Base-by-base conservation (phyloP, 2,888 invertebrate species). In the Drosophila subsilvestris region DNA sequence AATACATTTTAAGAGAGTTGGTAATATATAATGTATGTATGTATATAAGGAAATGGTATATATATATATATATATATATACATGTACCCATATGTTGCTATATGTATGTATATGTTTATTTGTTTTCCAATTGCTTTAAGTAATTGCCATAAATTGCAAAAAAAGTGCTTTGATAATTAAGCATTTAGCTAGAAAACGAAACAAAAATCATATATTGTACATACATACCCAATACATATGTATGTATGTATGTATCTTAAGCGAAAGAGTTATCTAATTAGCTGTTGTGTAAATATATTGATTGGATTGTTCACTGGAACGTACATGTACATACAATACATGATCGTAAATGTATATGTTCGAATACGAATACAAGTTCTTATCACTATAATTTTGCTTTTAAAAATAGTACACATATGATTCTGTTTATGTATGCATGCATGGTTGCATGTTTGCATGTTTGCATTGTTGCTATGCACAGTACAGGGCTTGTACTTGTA, bases 121-220 rank as follows among this genome's bases (percentile, higher is more conserved):
- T 42, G 42, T 12, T 58, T 50, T 50, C 18, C 57, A 53, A 63
- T 73, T 71, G 54, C 72, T 53, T 72, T 43, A 57, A 27, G 32
- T 54, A 71, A 63, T 71, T 63, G 71, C 69, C 55, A 65, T 17
- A 68, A 37, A 54, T 63, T 42, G 54, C 51, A 58, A 59, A 18
- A 17, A 54, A 47, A 27, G 45, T 57, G 44, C 53, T 51, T 69
- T 50, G 56, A 66, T 27, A 70, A 71, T 74, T 22, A 88, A 76
- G 74, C 85, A 86, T 85, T 86, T 77, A 81, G 80, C 88, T 86
- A 86, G 75, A 84, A 79, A 84, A 63, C 18, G 48, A 71, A 77
- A 79, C 66, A 43, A 55, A 68, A 71, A 45, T 25, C 17, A 61
- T 66, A 14, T 14, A 14, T 14, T 22, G 20, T 20, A 2, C 20